These are phyloP conservation scores for Microctenopoma steveboyesi DNA, from an alignment of 2,797 vertebrate species.

Conservation along the genomic window DNA sequence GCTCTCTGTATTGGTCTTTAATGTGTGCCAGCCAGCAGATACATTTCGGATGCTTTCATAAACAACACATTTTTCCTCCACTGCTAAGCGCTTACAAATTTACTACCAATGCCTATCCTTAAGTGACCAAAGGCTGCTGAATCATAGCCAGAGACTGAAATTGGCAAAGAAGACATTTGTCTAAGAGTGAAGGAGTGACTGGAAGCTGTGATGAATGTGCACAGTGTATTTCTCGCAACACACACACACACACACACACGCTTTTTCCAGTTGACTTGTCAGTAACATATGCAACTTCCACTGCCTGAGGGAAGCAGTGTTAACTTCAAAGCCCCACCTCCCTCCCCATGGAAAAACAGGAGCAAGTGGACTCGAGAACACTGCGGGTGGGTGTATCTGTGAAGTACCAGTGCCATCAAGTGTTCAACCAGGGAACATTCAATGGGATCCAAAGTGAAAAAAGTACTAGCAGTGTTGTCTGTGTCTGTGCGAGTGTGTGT, in stretches of 20 bases:
- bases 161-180: constrained; percentile 42
- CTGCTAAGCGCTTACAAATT: constrained; percentile 33
- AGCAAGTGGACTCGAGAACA: constrained; percentile 59
- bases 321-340: constrained; percentile 71
- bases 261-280: constrained; percentile 72
- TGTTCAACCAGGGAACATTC: constrained; percentile 55
- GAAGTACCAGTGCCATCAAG: constrained; percentile 73
- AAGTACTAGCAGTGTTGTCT: constrained; percentile 25
- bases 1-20: constrained; percentile 50
- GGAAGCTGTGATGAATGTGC: constrained; percentile 63
- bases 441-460: constrained; percentile 19
- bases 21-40: constrained; percentile 38
- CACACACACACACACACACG: constrained; percentile 36
- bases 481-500: constrained; percentile 31
- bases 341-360: constrained; percentile 57
- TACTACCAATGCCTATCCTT: constrained; percentile 29
- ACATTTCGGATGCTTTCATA: constrained; percentile 49
- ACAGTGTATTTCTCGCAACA: constrained; percentile 43
- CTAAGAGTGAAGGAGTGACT: constrained; percentile 31
- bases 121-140: constrained; percentile 41
- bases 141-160: constrained; percentile 33
- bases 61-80: constrained; percentile 38
- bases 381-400: constrained; percentile 48
- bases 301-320: constrained; percentile 64
- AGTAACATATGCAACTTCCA: constrained; percentile 78